Conservation (phyloP, 2,888 invertebrate species). For the Elegia similella region DNA sequence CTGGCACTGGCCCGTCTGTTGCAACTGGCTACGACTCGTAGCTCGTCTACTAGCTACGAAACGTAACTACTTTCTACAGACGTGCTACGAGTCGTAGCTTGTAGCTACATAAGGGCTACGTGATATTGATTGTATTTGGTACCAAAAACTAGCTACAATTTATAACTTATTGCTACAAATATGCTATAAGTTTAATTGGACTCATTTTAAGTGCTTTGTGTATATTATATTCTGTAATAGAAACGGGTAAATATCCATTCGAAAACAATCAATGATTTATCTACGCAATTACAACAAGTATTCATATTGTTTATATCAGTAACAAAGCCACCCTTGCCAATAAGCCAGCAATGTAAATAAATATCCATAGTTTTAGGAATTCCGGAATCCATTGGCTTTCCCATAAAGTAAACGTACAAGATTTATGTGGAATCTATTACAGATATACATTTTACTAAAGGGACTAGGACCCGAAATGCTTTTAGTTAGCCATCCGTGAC, state of each 20-base stretch:
- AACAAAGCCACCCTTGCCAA: background rate
- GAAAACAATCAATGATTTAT: background rate
- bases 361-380: slow-evolving; percentile 8
- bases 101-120: background rate
- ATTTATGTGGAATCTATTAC: background rate
- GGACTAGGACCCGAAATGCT: background rate
- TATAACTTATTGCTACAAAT: too few species aligned
- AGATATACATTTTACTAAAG: background rate
- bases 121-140: background rate
- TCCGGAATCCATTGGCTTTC: background rate
- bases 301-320: background rate
- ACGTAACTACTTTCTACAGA: background rate
- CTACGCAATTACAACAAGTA: background rate
- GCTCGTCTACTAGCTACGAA: background rate
- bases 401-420: slow-evolving; percentile 1
- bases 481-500: background rate
- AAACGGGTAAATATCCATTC: too few species aligned
- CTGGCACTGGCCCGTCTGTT: background rate
- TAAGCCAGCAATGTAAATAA: background rate
- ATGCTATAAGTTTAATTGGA: too few species aligned
- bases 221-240: too few species aligned
- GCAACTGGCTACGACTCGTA: background rate
- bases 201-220: too few species aligned
- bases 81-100: background rate
- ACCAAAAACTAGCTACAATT: too few species aligned